Evolutionary conservation across 2,113 vertebrate genomes (phyloP), one percentile per base, ranked within the genome.

Genomic region (Uria lomvia): DNA sequence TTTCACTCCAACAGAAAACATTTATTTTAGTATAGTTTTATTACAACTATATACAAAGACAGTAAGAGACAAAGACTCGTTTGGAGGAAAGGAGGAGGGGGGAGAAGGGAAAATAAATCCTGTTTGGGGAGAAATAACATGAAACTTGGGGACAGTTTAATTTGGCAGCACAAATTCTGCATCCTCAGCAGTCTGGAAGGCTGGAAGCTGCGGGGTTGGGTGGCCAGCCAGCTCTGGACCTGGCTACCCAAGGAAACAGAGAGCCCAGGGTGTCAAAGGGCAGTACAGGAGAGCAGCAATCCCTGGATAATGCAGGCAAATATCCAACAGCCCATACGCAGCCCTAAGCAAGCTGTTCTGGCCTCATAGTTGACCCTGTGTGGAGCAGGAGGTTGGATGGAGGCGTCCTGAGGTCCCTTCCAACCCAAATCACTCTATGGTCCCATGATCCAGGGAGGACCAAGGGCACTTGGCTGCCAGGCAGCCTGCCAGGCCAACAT

Each of bases 401-500:
- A 53, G 26, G 53, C 8, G 32, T 94, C 42, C 45, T 38, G 52
- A 74, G 20, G 23, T 78, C n/a, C 30, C 16, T 67, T 87, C 76
- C 29, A 63, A 67, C 9, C 5, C 2, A 0, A 86, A 55, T 89
- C 80, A 91, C 72, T 49, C 73, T 45, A 3, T 11, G 36, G 32
- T 95, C 96, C 77, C 81, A 12, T 93, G 92, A 96, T 70, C 17
- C 66, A 68, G 23, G 10, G 29, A 79, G 27, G 7, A 79, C 30
- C 56, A 82, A 72, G 34, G 43, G n/a, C 52, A 47, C 3, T 92
- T 26, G n/a, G 30, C 62, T 93, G 67, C 49, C 88, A 92, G 94
- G 89, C 88, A 91, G 74, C 42, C n/a, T 87, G 84, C 95, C 94
- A 96, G 93, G 52, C 58, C 93, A 85, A 90, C 56, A 68, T 53